Conservation (phyloP, 2,797 vertebrate genomes). For the Molossus molossus region DNA sequence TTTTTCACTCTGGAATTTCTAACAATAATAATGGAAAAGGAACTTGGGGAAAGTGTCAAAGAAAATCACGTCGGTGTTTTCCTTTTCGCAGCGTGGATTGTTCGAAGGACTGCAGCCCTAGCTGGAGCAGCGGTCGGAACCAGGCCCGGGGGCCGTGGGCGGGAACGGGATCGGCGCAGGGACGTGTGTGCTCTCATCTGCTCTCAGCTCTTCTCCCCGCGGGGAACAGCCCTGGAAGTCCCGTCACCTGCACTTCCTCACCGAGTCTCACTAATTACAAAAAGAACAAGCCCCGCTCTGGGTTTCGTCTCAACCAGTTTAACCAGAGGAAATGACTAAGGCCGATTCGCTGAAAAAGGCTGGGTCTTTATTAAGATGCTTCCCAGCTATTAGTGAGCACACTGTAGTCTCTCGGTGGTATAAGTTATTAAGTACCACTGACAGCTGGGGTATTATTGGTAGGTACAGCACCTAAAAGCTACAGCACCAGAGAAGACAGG, state of each 20-base stretch:
- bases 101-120: conserved; percentile 72
- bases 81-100: neutral
- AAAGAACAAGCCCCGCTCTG: conserved; percentile 85
- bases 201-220: conserved; percentile 78
- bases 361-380: conserved; percentile 82
- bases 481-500: neutral
- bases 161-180: conserved; percentile 72
- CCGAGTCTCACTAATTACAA: conserved; percentile 83
- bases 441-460: neutral
- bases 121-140: conserved; percentile 75
- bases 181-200: conserved; percentile 81
- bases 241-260: conserved; percentile 86
- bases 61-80: conserved; percentile 71
- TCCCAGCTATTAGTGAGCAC: conserved; percentile 85
- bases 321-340: conserved; percentile 87
- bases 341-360: conserved; percentile 80
- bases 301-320: conserved; percentile 85
- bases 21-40: conserved; percentile 75
- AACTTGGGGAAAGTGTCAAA: conserved; percentile 74
- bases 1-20: conserved; percentile 79
- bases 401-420: conserved; percentile 80
- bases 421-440: conserved; percentile 86
- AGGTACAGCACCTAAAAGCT: neutral
- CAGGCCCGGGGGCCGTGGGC: conserved; percentile 76
- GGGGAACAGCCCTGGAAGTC: conserved; percentile 74